Conservation (phyloP, 1,140 invertebrate species). For the Drosophila carrolli region DNA sequence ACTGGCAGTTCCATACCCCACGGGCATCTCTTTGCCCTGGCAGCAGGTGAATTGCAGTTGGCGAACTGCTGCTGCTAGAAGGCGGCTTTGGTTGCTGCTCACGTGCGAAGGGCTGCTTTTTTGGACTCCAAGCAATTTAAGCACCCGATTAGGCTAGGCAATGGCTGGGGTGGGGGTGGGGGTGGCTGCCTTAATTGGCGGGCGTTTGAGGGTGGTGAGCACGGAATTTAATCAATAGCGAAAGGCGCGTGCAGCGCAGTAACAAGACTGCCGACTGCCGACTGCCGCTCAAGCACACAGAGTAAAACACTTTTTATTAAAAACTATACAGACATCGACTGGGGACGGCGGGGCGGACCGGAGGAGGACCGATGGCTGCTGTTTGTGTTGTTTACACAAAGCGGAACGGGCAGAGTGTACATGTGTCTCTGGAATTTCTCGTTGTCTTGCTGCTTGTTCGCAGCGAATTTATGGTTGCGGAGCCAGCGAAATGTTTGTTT, state of each 20-base stretch:
- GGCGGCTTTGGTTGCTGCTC: neutral
- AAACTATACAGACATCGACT: constrained; percentile 22
- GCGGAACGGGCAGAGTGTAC: constrained; percentile 4
- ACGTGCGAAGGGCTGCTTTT: constrained; percentile 1
- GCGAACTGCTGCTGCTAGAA: neutral
- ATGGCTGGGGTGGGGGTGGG: constrained; percentile 7
- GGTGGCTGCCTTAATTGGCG: constrained; percentile 43
- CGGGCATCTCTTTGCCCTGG: no score
- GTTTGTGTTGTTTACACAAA: constrained; percentile 45
- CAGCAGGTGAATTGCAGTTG: constrained; percentile 11
- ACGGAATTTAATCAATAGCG: constrained; percentile 53
- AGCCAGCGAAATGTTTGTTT: constrained; percentile 17
- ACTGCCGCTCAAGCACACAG: neutral
- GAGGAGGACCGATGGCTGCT: neutral
- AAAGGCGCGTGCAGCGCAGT: constrained; percentile 10
- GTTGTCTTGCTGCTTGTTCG: constrained; percentile 3
- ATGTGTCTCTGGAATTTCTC: constrained; percentile 23
- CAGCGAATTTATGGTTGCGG: constrained; percentile 23
- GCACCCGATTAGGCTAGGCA: constrained; percentile 30
- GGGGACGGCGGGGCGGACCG: neutral
- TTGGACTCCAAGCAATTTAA: constrained; percentile 41
- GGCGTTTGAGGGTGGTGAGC: constrained; percentile 10
- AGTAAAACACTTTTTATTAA: constrained; percentile 46
- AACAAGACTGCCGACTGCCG: neutral
- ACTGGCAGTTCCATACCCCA: neutral